phyloP scores from a whole-genome alignment of 2,888 invertebrate species.

The Melieria picta region DNA sequence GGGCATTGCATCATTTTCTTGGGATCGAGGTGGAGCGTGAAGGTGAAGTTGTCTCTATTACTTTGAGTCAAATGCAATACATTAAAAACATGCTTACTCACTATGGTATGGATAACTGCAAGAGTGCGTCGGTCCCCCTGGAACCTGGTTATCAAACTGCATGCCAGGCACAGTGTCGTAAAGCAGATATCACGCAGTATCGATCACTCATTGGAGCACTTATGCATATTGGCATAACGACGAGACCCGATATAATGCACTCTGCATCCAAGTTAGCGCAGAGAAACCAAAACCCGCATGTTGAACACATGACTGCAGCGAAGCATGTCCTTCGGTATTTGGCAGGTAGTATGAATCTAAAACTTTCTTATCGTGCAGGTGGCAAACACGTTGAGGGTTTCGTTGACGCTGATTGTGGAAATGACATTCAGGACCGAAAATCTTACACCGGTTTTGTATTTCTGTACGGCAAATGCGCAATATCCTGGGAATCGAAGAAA shows the following conservation, averaged over 20 bases:
- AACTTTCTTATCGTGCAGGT: slow-evolving; percentile 17
- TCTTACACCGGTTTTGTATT: slow-evolving; percentile 31
- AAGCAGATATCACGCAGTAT: slow-evolving; percentile 19
- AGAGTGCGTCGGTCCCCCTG: slow-evolving; percentile 19
- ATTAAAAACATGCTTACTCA: background rate
- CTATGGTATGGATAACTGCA: slow-evolving; percentile 21
- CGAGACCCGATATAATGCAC: slow-evolving; percentile 23
- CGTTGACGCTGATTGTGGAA: slow-evolving; percentile 30
- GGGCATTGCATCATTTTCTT: background rate
- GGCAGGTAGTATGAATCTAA: slow-evolving; percentile 10
- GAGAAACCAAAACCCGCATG: slow-evolving; percentile 23
- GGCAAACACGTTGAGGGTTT: slow-evolving; percentile 13
- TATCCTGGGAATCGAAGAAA: slow-evolving; percentile 29
- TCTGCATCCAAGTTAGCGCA: slow-evolving; percentile 24
- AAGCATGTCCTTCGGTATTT: slow-evolving; percentile 24
- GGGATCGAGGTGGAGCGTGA: background rate
- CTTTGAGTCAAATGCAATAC: background rate
- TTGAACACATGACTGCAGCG: slow-evolving; percentile 20
- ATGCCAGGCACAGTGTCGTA: slow-evolving; percentile 12
- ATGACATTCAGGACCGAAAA: slow-evolving; percentile 27
- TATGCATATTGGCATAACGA: slow-evolving; percentile 27
- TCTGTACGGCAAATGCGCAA: slow-evolving; percentile 9
- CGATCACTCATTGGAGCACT: slow-evolving; percentile 28
- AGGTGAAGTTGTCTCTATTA: slow-evolving; percentile 3
- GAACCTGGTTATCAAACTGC: slow-evolving; percentile 18